These are phyloP conservation scores for Nasonia vitripennis DNA, from an alignment of 1,140 invertebrate genomes.

Conservation along the genomic window DNA sequence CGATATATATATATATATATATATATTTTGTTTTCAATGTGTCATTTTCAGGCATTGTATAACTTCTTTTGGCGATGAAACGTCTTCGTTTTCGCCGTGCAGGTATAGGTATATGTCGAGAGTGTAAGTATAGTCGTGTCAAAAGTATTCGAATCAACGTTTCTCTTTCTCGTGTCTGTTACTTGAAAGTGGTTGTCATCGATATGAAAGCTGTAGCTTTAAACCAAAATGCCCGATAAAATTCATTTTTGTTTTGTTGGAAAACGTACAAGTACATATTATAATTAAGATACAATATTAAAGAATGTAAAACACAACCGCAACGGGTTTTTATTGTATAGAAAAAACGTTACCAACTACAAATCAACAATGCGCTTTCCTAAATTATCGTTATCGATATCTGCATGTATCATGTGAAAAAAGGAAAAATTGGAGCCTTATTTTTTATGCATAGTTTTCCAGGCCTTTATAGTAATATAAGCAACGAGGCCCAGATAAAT, in stretches of 20 bases:
- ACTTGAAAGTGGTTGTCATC: neutral
- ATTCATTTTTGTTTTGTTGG: conserved; percentile 24
- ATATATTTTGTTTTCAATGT: neutral
- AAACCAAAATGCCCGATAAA: conserved; percentile 25
- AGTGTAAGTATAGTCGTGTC: neutral
- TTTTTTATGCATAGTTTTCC: neutral
- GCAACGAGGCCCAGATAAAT: too few relatives aligned
- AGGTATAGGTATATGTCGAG: neutral
- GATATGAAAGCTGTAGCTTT: conserved; percentile 11
- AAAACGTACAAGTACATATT: conserved; percentile 39
- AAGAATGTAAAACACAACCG: conserved; percentile 46
- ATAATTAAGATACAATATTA: conserved; percentile 11
- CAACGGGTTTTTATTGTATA: conserved; percentile 20
- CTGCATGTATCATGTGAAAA: neutral
- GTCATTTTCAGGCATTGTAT: conserved; percentile 9
- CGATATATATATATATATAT: neutral
- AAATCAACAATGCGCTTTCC: conserved; percentile 44
- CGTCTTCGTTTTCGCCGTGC: neutral
- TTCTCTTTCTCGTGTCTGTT: neutral
- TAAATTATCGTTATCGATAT: neutral
- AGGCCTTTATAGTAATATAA: too few relatives aligned
- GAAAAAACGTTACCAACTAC: conserved; percentile 44
- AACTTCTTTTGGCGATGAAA: neutral
- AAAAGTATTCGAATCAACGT: neutral
- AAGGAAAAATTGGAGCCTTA: neutral